A percentile compares a stretch with the other conserved stretches of the same genome.
phyloP scores from a whole-genome alignment of 2,797 vertebrate genomes.

The Synaphobranchus kaupii region DNA sequence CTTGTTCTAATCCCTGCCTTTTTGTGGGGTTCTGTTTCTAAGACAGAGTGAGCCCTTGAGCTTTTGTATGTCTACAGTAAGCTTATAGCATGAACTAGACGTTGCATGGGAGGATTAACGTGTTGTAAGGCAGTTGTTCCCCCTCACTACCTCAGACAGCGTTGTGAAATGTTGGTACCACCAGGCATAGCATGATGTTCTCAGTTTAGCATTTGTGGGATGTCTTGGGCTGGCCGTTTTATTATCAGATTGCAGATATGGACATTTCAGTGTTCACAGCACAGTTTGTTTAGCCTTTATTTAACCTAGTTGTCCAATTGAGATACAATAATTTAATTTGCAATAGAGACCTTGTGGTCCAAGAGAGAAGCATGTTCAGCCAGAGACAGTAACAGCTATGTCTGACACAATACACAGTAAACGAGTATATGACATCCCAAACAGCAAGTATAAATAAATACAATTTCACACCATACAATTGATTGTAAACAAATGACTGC shows the following conservation, averaged over 20 bases:
- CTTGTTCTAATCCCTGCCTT: neutral
- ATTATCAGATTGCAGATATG: neutral
- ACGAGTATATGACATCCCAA: neutral
- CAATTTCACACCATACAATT: neutral
- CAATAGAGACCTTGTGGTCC: neutral
- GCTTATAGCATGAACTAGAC: neutral
- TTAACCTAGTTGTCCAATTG: neutral
- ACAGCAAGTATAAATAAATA: neutral
- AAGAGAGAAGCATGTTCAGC: neutral
- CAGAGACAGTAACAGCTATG: neutral
- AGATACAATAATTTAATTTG: neutral
- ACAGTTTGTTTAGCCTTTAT: neutral
- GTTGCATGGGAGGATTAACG: neutral
- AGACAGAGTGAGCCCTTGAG: neutral
- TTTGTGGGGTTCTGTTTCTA: neutral
- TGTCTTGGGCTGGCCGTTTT: neutral
- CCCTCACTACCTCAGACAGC: neutral
- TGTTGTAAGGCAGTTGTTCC: neutral
- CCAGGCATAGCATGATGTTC: neutral
- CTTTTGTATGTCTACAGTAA: neutral
- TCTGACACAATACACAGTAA: neutral
- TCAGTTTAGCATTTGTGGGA: neutral
- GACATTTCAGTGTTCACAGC: neutral
- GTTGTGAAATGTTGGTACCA: neutral
- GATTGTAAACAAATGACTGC: neutral